These are phyloP conservation scores for Scelioninae gen. 1 DNA, from an alignment of 2,888 invertebrate genomes.

Conservation along the genomic window DNA sequence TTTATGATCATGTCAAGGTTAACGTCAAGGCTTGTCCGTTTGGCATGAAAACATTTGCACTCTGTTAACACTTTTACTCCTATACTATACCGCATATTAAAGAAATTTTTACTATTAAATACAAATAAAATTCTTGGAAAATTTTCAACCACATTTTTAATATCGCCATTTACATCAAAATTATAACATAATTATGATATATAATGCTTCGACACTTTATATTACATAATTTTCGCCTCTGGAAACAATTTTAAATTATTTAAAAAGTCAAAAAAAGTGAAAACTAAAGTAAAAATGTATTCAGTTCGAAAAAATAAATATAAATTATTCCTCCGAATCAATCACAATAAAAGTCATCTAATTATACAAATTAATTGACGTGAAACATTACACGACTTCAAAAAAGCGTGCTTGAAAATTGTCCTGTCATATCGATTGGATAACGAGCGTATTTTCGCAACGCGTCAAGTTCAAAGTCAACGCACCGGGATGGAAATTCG, in stretches of 20 bases:
- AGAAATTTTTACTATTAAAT: background rate
- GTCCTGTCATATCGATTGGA: conserved; percentile 47
- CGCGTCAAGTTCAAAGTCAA: conserved; percentile 54
- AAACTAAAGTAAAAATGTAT: no score
- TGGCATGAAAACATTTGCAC: conserved; percentile 24
- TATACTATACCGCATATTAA: background rate
- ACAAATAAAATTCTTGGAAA: background rate
- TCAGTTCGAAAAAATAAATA: no score
- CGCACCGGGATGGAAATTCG: conserved; percentile 20
- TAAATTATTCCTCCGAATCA: no score
- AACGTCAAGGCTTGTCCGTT: conserved; percentile 18
- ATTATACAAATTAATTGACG: conserved; percentile 1
- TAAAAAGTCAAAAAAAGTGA: no score
- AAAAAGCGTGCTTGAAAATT: conserved; percentile 17
- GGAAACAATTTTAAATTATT: no score
- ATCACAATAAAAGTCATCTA: background rate
- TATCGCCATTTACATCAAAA: background rate
- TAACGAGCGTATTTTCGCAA: conserved; percentile 41
- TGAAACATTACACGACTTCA: background rate
- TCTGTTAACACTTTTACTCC: background rate
- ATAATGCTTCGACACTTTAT: no score
- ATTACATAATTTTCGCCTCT: no score
- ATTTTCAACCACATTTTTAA: background rate
- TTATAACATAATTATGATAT: no score
- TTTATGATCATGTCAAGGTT: conserved; percentile 27